Percentiles rank a stretch among this genome's conserved stretches.
Evolutionary conservation across 2,888 invertebrate genomes (phyloP).

Genomic region (Lymantria dispar): DNA sequence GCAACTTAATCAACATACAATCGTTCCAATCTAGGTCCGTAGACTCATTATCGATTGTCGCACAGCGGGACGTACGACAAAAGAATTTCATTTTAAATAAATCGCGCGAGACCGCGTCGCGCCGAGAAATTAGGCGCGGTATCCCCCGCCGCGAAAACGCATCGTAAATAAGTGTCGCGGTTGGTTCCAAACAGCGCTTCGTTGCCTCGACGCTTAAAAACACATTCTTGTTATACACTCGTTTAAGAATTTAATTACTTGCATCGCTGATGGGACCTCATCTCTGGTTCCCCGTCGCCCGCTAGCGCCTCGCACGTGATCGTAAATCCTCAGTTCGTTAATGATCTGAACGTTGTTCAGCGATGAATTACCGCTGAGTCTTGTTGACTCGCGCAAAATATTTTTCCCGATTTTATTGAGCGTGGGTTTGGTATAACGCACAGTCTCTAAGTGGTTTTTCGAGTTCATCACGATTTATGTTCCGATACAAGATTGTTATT

Average conservation of each 20-base stretch:
- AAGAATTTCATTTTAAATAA: constrained; percentile 77
- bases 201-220: constrained; percentile 61
- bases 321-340: constrained; percentile 76
- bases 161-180: constrained; percentile 77
- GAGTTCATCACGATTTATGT: constrained; percentile 70
- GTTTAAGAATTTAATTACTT: constrained; percentile 79
- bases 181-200: constrained; percentile 47
- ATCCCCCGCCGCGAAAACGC: constrained; percentile 78
- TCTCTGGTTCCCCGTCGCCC: constrained; percentile 28
- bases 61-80: constrained; percentile 73
- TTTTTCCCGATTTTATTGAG: constrained; percentile 63
- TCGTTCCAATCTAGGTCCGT: constrained; percentile 65
- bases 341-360: constrained; percentile 66
- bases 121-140: constrained; percentile 76
- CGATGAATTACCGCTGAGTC: constrained; percentile 73
- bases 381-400: constrained; percentile 66
- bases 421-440: constrained; percentile 67
- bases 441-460: constrained; percentile 71
- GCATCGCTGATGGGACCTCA: constrained; percentile 60
- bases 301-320: constrained; percentile 60
- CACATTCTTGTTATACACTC: constrained; percentile 78
- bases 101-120: constrained; percentile 77
- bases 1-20: constrained; percentile 67
- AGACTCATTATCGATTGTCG: constrained; percentile 70
- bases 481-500: constrained; percentile 62